These are phyloP conservation scores for Bubalus kerabau DNA, from an alignment of 2,113 vertebrate genomes.

Conservation along the genomic window DNA sequence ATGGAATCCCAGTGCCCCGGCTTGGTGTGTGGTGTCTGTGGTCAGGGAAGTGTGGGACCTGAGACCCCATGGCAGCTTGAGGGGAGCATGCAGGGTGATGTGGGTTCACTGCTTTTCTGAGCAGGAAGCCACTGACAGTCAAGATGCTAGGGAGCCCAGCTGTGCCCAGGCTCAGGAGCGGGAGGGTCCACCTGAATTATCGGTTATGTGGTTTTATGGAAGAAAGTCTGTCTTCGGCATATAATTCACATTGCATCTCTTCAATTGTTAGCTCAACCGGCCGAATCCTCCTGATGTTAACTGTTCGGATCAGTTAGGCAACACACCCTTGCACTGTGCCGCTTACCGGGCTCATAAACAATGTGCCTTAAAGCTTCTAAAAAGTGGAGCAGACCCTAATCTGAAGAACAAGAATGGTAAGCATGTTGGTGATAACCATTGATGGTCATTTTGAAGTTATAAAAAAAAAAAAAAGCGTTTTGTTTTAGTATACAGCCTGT, in stretches of 20 bases:
- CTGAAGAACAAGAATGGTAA: conserved; percentile 89
- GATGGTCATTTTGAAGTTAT: background rate
- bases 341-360: conserved; percentile 92
- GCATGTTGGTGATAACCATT: background rate
- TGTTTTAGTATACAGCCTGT: background rate
- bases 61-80: background rate
- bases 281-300: conserved; percentile 86
- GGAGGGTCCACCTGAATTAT: background rate
- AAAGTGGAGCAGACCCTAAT: conserved; percentile 84
- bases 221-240: background rate
- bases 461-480: background rate
- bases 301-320: conserved; percentile 90
- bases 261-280: conserved; percentile 82
- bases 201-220: background rate
- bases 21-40: background rate
- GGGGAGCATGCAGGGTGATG: background rate
- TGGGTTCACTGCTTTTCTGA: background rate
- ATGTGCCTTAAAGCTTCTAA: conserved; percentile 89
- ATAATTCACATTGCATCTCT: background rate
- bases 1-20: background rate
- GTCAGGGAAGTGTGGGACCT: background rate
- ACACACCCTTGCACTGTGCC: conserved; percentile 92
- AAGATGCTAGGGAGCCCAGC: background rate
- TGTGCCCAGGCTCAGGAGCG: background rate
- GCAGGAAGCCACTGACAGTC: background rate